Evolutionary conservation across 2,888 invertebrate genomes (phyloP).

Genomic region (Lepidocyrtoides sp.): DNA sequence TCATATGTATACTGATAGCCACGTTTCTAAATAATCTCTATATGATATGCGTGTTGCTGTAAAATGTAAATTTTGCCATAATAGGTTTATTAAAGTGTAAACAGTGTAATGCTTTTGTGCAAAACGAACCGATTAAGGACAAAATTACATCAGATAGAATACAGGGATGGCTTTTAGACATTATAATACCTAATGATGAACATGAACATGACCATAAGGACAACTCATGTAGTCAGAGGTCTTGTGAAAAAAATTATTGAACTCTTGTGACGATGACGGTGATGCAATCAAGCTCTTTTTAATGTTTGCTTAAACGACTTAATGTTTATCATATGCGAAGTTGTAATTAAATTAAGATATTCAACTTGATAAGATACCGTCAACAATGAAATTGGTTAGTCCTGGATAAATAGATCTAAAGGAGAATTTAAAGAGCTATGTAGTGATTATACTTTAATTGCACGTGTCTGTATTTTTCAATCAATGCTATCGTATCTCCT

Average conservation of each 20-base stretch:
- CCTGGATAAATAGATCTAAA: constrained; percentile 46
- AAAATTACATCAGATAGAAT: background rate
- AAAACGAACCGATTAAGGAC: background rate
- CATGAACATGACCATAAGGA: background rate
- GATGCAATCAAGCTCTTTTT: background rate
- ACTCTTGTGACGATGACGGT: too few relatives aligned
- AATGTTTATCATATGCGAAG: background rate
- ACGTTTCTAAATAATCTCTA: background rate
- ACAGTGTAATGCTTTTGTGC: too few relatives aligned
- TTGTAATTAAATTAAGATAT: background rate
- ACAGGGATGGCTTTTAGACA: background rate
- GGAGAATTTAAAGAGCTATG: too few relatives aligned
- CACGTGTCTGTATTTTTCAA: constrained; percentile 18
- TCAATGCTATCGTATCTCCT: background rate
- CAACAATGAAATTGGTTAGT: background rate
- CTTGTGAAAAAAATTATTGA: background rate
- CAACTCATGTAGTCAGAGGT: background rate
- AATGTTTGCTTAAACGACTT: background rate
- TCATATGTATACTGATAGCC: background rate
- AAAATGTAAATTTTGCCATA: background rate
- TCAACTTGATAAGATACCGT: background rate
- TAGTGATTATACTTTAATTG: background rate
- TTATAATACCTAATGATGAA: background rate
- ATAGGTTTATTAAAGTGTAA: background rate
- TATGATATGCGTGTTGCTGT: background rate